Base-by-base conservation (phyloP, 2,888 invertebrate genomes). In the Leucozona laternaria region DNA sequence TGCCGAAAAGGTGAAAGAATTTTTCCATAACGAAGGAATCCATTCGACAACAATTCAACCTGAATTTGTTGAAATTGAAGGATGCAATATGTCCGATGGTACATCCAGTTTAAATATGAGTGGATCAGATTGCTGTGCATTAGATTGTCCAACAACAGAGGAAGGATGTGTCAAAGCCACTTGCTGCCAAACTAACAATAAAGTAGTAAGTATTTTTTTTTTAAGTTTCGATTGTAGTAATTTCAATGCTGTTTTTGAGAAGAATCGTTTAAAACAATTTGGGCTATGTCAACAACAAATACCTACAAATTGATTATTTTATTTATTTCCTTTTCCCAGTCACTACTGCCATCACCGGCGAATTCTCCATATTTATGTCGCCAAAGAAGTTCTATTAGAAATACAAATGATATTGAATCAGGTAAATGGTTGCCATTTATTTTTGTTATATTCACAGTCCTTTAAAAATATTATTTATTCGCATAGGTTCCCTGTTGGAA, bases 21-120 rank as follows among this genome's bases (percentile, higher is more conserved):
- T 99, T 93, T 99, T 99, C 93, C 99, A 99, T 93, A 97, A 98
- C 91, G 98, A 98, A 93, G 99, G 99, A 66, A 99, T 99, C 89
- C 99, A 99, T 93, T 99, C 99, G 53, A 99, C 99, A 25, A 99
- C 99, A 37, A 99, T 99, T 91, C 99, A 99, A 92, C 99, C 99
- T 0, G 99, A 99, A 93, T 99, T 99, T 92, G 96, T 97, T 68
- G 98, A 98, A 91, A 94, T 97, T 90, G 95, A 95, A 58, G 91
- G 94, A 81, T 90, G 91, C 70, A 92, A 92, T 71, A 90, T 92
- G 89, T 92, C 92, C 10, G 93, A 93, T 90, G 90, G 93, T 90
- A 90, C 93, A 88, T 91, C 93, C 89, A 90, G 93, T 89, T 90
- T 93, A 22, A 92, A 92, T 93, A 93, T 92, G 93, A 93, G 89